Percentiles rank a stretch among this genome's conserved stretches.
Conservation (phyloP, 1,140 invertebrate species). For the Oryctes rhinoceros region DNA sequence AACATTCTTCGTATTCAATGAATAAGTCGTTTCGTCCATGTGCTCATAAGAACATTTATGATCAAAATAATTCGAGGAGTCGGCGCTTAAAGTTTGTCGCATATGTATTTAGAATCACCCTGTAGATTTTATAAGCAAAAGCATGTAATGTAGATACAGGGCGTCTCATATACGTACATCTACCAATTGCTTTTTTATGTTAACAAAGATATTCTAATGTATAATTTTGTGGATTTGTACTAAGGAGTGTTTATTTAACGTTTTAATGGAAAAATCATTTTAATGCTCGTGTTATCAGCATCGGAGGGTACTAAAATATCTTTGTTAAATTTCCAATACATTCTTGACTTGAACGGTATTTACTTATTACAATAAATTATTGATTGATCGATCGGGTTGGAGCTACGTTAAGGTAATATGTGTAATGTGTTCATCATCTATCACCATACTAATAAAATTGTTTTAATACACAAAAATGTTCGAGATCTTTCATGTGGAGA, state of each 20-base stretch:
- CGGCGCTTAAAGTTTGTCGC: no score
- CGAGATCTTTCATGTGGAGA: not conserved
- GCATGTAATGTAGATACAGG: constrained; percentile 2
- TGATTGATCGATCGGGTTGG: not conserved
- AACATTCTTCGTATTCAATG: no score
- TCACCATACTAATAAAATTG: no score
- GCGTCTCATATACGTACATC: not conserved
- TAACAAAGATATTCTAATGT: not conserved
- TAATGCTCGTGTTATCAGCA: no score
- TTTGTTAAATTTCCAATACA: not conserved
- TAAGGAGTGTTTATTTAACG: no score
- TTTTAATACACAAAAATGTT: not conserved
- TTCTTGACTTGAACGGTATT: not conserved
- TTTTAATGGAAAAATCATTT: no score
- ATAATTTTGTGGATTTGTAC: no score
- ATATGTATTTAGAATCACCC: no score
- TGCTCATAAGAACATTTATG: no score
- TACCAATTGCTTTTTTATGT: not conserved
- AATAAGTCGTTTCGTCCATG: no score
- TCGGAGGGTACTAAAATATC: not conserved
- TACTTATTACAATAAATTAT: not conserved
- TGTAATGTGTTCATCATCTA: no score
- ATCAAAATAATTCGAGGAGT: no score
- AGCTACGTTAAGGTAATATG: not conserved
- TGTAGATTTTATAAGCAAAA: not conserved